Evolutionary conservation across 2,113 vertebrate species (phyloP), one percentile per base, ranked within the genome.

Genomic region (Pluvialis apricaria): DNA sequence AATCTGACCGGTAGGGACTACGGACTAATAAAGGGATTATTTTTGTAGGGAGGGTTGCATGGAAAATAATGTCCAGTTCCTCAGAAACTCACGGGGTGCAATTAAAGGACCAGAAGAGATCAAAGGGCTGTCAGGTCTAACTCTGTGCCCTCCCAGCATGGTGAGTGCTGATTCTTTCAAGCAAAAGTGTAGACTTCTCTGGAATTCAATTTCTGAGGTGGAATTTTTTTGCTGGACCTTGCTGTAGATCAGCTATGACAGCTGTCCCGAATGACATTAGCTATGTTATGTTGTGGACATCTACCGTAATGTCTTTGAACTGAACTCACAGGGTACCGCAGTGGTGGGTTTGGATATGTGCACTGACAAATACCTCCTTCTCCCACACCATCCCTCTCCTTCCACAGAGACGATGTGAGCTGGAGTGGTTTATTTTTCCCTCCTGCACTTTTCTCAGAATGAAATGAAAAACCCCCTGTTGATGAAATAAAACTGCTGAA

Each of bases 401-500:
- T 96, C 61, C 38, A 60, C 47, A 86, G 52, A 93, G 87, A 83
- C 2, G 0, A 49, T 58, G 81, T 36, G 61, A 84, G 42, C 40
- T 76, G 55, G 64, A 82, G n/a, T 72, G 19, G 29, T 86, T 94
- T 40, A 57, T 87, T 95, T 92, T 75, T 52, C 55, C 22, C 54
- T 80, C 15, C 28, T 84, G 44, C 24, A 40, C 51, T 84, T 90
- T 93, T 55, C 68, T 94, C 52, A 82, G 77, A 75, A 85, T 54
- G 55, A 94, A 96, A 87, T 93, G 31, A 81, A 77, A 79, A 11
- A 7, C 36, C 49, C 49, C 38, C 87, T 29, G 42, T 34, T 83
- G 34, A 38, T 95, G 93, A 92, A 81, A 91, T 92, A 89, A 96
- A 93, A 82, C 79, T 71, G 55, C 80, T 91, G 94, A 97, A 97